phyloP scores from a whole-genome alignment of 2,797 vertebrate genomes.

The Esox masquinongy region DNA sequence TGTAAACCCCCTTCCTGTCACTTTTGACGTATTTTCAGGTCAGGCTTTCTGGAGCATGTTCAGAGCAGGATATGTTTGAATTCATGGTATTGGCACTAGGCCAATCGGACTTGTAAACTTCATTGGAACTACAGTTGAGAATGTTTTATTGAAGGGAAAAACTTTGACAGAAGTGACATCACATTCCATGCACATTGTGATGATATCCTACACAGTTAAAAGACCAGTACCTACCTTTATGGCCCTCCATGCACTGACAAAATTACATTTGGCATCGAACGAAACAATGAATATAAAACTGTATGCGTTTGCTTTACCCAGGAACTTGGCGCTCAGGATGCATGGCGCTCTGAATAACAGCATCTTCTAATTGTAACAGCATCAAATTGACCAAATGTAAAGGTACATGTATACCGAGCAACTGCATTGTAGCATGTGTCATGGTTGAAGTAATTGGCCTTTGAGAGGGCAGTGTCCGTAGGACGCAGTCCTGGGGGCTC shows the following conservation, averaged over 20 bases:
- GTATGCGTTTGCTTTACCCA: too few species aligned
- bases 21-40: conserved; percentile 25
- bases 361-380: too few species aligned
- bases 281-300: too few species aligned
- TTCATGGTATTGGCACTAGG: neutral
- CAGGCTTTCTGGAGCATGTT: conserved; percentile 22
- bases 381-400: too few species aligned
- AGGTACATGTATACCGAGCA: neutral
- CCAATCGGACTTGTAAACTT: neutral
- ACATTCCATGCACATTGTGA: neutral
- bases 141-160: conserved; percentile 16
- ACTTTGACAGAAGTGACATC: neutral
- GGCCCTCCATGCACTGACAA: neutral
- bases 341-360: too few species aligned
- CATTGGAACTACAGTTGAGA: neutral
- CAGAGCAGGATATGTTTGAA: conserved; percentile 21
- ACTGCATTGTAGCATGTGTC: neutral
- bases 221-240: neutral
- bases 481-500: neutral
- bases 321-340: too few species aligned
- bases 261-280: neutral
- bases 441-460: neutral
- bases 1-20: conserved; percentile 3
- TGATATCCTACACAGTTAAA: neutral
- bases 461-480: neutral